These are phyloP conservation scores for Dynastes maya DNA, from an alignment of 2,888 invertebrate genomes.

Conservation along the genomic window DNA sequence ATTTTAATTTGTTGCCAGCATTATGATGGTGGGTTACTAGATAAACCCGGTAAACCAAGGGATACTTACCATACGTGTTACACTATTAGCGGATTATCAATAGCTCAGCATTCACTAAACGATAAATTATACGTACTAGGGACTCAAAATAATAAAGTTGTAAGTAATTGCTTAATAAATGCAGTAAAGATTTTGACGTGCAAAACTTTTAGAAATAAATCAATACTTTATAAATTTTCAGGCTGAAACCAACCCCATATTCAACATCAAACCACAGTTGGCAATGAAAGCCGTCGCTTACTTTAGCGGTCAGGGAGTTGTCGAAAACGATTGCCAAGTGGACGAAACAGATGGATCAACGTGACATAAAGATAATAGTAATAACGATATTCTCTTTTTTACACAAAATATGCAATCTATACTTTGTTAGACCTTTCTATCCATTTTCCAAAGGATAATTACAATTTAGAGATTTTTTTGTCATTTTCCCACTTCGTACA, in stretches of 20 bases:
- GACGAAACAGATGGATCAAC: slow-evolving; percentile 38
- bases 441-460: neutral
- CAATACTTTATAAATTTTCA: slow-evolving; percentile 61
- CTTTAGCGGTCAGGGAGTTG: slow-evolving; percentile 65
- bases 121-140: slow-evolving; percentile 77
- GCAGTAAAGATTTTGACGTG: neutral
- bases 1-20: slow-evolving; percentile 94
- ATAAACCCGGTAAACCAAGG: slow-evolving; percentile 93
- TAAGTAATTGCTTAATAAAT: slow-evolving; percentile 63
- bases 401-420: neutral
- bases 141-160: slow-evolving; percentile 79
- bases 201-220: slow-evolving; percentile 19
- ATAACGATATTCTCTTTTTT: neutral
- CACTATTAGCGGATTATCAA: slow-evolving; percentile 92
- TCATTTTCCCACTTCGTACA: too few species aligned
- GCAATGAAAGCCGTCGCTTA: slow-evolving; percentile 72
- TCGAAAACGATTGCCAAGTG: slow-evolving; percentile 50
- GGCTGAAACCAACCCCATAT: slow-evolving; percentile 85
- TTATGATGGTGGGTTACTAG: slow-evolving; percentile 89
- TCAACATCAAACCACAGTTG: slow-evolving; percentile 83
- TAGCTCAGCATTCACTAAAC: slow-evolving; percentile 84
- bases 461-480: too few species aligned
- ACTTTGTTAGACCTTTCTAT: slow-evolving; percentile 8
- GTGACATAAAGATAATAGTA: slow-evolving; percentile 33
- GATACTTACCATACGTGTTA: slow-evolving; percentile 99